A percentile compares a stretch with the other conserved stretches of the same genome.
phyloP scores from a whole-genome alignment of 1,140 invertebrate species.

The Cydia splendana region DNA sequence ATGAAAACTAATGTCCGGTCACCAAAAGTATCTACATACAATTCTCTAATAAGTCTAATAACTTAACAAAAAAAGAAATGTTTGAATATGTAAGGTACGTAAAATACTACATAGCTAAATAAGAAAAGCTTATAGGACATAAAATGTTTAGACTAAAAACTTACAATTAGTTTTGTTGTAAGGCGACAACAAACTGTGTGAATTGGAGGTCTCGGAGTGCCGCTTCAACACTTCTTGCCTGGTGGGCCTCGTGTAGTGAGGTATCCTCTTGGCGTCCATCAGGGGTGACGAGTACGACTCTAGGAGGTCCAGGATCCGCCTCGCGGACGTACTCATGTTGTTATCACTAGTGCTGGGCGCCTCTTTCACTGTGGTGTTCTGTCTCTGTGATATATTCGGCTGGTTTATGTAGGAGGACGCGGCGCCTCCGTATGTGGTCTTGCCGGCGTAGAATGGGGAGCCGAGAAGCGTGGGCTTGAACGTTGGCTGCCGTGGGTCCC shows the following conservation, averaged over 20 bases:
- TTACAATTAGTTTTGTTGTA: slow-evolving; percentile 44
- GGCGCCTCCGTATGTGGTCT: slow-evolving; percentile 89
- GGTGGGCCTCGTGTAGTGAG: slow-evolving; percentile 48
- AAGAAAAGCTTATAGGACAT: background rate
- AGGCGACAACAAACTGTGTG: slow-evolving; percentile 46
- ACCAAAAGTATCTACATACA: too few species aligned
- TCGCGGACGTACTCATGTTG: slow-evolving; percentile 79
- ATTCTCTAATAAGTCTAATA: too few species aligned
- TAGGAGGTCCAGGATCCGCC: slow-evolving; percentile 85
- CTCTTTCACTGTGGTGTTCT: slow-evolving; percentile 50
- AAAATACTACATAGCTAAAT: background rate
- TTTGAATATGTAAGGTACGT: too few species aligned
- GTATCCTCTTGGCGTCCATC: slow-evolving; percentile 86
- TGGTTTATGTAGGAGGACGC: slow-evolving; percentile 81
- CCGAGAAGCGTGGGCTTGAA: slow-evolving; percentile 77
- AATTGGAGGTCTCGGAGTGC: background rate
- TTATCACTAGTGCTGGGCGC: slow-evolving; percentile 44
- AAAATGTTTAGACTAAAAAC: background rate
- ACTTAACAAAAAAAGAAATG: too few species aligned
- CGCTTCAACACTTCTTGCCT: slow-evolving; percentile 14
- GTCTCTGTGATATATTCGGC: slow-evolving; percentile 61
- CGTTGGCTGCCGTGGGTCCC: slow-evolving; percentile 78
- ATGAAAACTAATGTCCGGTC: too few species aligned
- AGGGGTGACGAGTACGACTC: slow-evolving; percentile 88
- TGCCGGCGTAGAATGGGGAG: slow-evolving; percentile 91